These are phyloP conservation scores for Calliopsis andreniformis DNA, from an alignment of 1,140 invertebrate species.

Conservation along the genomic window DNA sequence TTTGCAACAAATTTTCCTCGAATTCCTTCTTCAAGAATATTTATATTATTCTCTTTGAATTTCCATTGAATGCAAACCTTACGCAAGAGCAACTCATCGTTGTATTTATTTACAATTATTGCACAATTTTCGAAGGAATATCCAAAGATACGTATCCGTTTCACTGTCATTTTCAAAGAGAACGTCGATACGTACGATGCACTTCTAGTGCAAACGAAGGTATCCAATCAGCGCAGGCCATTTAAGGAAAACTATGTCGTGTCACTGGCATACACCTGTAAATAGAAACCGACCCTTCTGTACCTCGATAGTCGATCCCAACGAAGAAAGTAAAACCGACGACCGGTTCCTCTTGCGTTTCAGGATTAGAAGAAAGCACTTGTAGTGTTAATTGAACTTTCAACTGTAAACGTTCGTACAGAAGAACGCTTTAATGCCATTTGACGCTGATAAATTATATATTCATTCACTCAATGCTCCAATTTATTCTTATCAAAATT, in stretches of 20 bases:
- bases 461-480: no score
- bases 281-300: conserved; percentile 50
- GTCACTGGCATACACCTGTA: conserved; percentile 29
- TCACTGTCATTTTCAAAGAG: conserved; percentile 25
- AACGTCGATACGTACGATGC: conserved; percentile 1
- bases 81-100: no score
- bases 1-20: no score
- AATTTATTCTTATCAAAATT: no score
- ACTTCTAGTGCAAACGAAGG: conserved; percentile 26
- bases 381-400: background rate
- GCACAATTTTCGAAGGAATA: no score
- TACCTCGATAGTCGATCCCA: conserved; percentile 6
- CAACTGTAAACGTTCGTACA: background rate
- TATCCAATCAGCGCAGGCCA: conserved; percentile 45
- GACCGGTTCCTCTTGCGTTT: background rate
- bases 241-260: conserved; percentile 60
- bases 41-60: no score
- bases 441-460: background rate
- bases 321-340: conserved; percentile 46
- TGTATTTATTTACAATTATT: no score
- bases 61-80: no score
- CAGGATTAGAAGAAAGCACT: conserved; percentile 19
- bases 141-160: background rate
- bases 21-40: no score
- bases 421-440: background rate